A percentile compares a stretch with the other conserved stretches of the same genome.
Evolutionary conservation across 1,140 invertebrate genomes (phyloP).

Genomic region (Caenorhabditis remanei): DNA sequence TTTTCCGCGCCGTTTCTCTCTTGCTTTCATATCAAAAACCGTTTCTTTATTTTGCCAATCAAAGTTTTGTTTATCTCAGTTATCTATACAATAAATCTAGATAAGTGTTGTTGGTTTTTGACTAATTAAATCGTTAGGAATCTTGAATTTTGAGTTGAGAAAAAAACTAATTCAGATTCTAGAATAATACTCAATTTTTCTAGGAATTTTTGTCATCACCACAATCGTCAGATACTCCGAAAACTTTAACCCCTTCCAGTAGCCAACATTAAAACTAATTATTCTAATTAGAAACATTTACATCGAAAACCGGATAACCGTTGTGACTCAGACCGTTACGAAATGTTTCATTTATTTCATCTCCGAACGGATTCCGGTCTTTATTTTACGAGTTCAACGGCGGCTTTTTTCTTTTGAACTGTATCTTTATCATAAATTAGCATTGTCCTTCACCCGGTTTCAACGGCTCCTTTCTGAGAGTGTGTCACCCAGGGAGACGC

Average conservation of each 20-base stretch:
- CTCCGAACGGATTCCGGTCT: conserved; percentile 18
- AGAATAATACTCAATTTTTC: too few species aligned
- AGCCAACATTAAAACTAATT: too few species aligned
- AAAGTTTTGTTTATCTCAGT: not conserved
- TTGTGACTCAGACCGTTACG: not conserved
- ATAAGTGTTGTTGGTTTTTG: too few species aligned
- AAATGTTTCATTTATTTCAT: conserved; percentile 9
- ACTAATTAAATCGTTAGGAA: too few species aligned
- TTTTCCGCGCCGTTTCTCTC: not conserved
- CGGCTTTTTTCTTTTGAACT: conserved; percentile 41
- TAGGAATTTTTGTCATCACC: too few species aligned
- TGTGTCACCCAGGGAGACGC: not conserved
- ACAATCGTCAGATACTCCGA: too few species aligned
- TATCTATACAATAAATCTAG: not conserved
- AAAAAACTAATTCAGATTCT: too few species aligned
- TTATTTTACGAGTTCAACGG: not conserved
- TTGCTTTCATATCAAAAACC: conserved; percentile 35
- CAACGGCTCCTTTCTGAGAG: conserved; percentile 5
- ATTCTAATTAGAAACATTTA: not conserved
- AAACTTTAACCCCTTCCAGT: too few species aligned
- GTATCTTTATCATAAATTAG: conserved; percentile 55
- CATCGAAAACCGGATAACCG: conserved; percentile 21
- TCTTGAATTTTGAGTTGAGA: too few species aligned
- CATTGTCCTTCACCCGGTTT: conserved; percentile 22
- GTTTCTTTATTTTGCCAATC: conserved; percentile 18